These are phyloP conservation scores for Chitala chitala DNA, from an alignment of 2,113 vertebrate genomes.

Conservation along the genomic window DNA sequence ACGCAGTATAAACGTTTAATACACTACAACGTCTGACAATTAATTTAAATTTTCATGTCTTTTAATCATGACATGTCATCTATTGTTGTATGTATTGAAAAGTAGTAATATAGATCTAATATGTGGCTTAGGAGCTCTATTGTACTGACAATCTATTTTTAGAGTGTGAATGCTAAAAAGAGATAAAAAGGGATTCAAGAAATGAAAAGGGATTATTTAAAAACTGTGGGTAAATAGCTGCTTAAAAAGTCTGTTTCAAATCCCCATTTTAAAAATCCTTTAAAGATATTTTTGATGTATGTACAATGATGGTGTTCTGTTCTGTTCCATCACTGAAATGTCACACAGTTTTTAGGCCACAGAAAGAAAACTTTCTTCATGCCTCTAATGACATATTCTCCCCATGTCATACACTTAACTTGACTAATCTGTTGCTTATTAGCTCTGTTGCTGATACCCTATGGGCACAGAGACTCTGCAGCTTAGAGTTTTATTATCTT, in stretches of 20 bases:
- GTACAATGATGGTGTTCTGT: not conserved
- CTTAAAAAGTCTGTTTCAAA: constrained; percentile 1
- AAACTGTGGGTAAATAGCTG: not conserved
- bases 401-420: constrained; percentile 15
- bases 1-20: constrained; percentile 8
- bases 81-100: constrained; percentile 14
- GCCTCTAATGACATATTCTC: constrained; percentile 24
- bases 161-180: not conserved
- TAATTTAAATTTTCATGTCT: not conserved
- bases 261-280: constrained; percentile 9
- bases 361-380: constrained; percentile 3
- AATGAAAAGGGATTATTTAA: constrained; percentile 21
- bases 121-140: not conserved
- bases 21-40: not conserved
- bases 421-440: constrained; percentile 20
- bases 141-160: constrained; percentile 14
- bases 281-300: constrained; percentile 2
- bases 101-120: constrained; percentile 6
- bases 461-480: constrained; percentile 19
- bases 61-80: constrained; percentile 6
- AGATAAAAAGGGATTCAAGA: not conserved
- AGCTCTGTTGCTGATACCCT: constrained; percentile 16
- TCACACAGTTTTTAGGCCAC: constrained; percentile 6
- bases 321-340: constrained; percentile 7
- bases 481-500: constrained; percentile 38